phyloP scores from a whole-genome alignment of 2,888 invertebrate species.

The Agriopis leucophaearia region DNA sequence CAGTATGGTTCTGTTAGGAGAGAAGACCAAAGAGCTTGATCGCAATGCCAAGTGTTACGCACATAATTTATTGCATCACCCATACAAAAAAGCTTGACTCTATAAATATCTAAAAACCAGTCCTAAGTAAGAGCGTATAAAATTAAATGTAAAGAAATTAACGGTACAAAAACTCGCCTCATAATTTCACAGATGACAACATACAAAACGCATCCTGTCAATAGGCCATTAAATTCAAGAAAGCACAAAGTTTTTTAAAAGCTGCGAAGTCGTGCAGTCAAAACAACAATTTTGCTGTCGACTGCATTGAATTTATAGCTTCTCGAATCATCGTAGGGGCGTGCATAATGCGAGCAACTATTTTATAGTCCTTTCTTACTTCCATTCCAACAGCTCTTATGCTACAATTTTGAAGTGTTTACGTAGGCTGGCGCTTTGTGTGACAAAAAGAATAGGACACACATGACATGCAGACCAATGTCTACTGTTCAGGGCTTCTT shows the following conservation, averaged over 20 bases:
- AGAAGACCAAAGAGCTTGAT: constrained; percentile 45
- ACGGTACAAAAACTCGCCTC: constrained; percentile 27
- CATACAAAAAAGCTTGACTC: constrained; percentile 16
- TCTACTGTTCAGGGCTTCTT: background rate
- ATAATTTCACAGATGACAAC: constrained; percentile 55
- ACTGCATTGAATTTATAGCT: constrained; percentile 81
- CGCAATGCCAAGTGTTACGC: constrained; percentile 49
- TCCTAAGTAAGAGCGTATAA: constrained; percentile 17
- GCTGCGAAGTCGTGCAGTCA: constrained; percentile 75
- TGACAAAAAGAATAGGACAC: constrained; percentile 28
- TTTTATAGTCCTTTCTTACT: constrained; percentile 78
- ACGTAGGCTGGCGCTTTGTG: constrained; percentile 45
- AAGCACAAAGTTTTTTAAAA: constrained; percentile 60
- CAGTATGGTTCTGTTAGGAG: constrained; percentile 63
- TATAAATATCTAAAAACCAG: constrained; percentile 39
- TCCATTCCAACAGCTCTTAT: constrained; percentile 59
- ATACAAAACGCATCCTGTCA: constrained; percentile 64
- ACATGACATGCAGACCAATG: constrained; percentile 35
- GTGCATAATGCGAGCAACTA: constrained; percentile 80
- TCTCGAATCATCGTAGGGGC: constrained; percentile 82
- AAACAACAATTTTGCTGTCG: constrained; percentile 85
- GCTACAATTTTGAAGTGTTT: constrained; percentile 63
- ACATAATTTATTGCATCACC: constrained; percentile 55
- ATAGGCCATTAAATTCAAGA: constrained; percentile 69
- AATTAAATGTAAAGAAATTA: constrained; percentile 30